A percentile compares a stretch with the other conserved stretches of the same genome.
Evolutionary conservation across 2,113 vertebrate species (phyloP).

Genomic region (Pelecanoides urinatrix): DNA sequence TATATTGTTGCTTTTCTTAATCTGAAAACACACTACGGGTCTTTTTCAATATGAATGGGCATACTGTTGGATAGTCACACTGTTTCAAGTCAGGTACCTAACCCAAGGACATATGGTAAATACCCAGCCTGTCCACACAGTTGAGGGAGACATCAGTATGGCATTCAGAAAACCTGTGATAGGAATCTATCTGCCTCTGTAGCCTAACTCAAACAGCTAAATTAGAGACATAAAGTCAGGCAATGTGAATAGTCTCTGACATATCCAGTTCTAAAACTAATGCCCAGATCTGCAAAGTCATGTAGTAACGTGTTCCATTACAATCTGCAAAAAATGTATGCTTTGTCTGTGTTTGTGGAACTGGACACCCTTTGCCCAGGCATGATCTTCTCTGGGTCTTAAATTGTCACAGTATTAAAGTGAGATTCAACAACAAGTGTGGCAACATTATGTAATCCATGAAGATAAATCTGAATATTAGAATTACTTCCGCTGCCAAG

Average conservation of each 20-base stretch:
- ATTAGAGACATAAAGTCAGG: not conserved
- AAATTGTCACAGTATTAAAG: not conserved
- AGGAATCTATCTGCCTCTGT: not conserved
- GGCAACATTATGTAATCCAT: not conserved
- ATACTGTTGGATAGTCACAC: not conserved
- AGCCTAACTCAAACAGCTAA: not conserved
- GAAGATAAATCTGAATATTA: not conserved
- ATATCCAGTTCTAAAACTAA: not conserved
- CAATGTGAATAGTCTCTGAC: not conserved
- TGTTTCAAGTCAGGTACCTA: not conserved
- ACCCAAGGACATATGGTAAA: not conserved
- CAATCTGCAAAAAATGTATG: not conserved
- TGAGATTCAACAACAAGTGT: not conserved
- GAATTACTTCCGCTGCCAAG: not conserved
- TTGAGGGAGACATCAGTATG: not conserved
- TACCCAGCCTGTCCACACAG: not conserved
- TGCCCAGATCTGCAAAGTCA: not conserved
- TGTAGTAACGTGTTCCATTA: not conserved
- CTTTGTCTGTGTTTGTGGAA: not conserved
- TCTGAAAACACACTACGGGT: not conserved
- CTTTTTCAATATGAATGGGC: not conserved
- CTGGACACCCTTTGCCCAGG: not conserved
- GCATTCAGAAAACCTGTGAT: not conserved
- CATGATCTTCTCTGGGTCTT: not conserved
- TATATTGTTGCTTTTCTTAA: not conserved